Base-by-base conservation (phyloP, 2,797 vertebrate species). In the Sebastes melanostomus region DNA sequence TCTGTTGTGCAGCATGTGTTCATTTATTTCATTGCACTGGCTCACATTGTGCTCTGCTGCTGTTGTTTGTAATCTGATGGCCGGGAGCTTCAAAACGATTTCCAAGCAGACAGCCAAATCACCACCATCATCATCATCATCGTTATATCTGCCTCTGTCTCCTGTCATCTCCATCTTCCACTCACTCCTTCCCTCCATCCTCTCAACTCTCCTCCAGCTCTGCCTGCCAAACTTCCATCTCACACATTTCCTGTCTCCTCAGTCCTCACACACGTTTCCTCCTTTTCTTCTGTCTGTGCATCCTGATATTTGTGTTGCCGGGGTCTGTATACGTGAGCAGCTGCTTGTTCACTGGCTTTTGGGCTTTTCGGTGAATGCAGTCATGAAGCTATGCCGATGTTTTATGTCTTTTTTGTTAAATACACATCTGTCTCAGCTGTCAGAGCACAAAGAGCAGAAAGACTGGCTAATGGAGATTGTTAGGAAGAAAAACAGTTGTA, bases 211-310 rank as follows among this genome's bases (percentile, higher is more conserved):
- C 32, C 80, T 83, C 59, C 74, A 66, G 65, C 67, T 70, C 78
- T 5, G 78, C 78, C 74, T 73, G 80, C 73, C 88, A 88, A 87
- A 77, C 83, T 61, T 78, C 77, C 78, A 70, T 73, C 72, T 77
- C 71, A 55, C 77, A 60, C 68, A 27, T 42, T 83, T 84, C 78
- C 82, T 72, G 73, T 42, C 72, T 75, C 60, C 75, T 25, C 52
- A 22, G 54, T 25, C 42, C 32, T 61, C 68, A 30, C 60, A 29
- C 56, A 24, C 20, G 3, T 20, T 18, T 50, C 34, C 52, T 76
- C 25, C 14, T 73, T 24, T 46, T 42, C n/a, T 46, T 62, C 56
- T 52, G 46, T 77, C 32, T 59, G 29, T 14, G 12, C 74, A 75
- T 87, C 81, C 79, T 24, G 79, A 72, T 66, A 78, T 74, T 66